Conservation (phyloP, 2,113 vertebrate genomes). For the Ariopsis seemanni region DNA sequence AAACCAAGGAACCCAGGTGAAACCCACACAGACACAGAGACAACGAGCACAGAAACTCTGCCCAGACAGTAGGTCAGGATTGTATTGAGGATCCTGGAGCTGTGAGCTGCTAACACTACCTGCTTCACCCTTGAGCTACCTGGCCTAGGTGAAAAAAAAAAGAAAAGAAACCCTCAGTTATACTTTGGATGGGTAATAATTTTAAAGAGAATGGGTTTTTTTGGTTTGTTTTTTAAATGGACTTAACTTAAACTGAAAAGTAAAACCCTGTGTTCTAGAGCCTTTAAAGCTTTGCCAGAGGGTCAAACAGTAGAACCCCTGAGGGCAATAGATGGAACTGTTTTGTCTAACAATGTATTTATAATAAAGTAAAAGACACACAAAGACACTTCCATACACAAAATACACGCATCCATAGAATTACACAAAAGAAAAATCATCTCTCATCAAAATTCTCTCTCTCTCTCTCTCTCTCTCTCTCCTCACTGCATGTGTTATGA, state of each 20-base stretch:
- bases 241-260: neutral
- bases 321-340: neutral
- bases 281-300: neutral
- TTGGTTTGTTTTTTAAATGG: neutral
- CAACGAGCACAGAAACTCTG: neutral
- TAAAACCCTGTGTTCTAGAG: neutral
- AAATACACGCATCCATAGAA: neutral
- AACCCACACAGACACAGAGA: neutral
- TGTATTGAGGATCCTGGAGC: neutral
- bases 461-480: neutral
- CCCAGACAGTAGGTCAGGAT: neutral
- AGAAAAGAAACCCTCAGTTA: neutral
- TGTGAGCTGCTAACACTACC: neutral
- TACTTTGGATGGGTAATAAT: neutral
- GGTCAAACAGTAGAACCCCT: neutral
- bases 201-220: neutral
- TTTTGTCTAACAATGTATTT: neutral
- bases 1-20: neutral
- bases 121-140: neutral
- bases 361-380: slow-evolving; percentile 21
- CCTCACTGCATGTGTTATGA: too few relatives aligned
- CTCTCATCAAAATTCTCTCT: neutral
- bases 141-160: neutral
- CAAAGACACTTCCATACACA: neutral
- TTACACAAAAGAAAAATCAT: neutral